Conservation (phyloP, 2,113 vertebrate species). For the Prolemur simus region DNA sequence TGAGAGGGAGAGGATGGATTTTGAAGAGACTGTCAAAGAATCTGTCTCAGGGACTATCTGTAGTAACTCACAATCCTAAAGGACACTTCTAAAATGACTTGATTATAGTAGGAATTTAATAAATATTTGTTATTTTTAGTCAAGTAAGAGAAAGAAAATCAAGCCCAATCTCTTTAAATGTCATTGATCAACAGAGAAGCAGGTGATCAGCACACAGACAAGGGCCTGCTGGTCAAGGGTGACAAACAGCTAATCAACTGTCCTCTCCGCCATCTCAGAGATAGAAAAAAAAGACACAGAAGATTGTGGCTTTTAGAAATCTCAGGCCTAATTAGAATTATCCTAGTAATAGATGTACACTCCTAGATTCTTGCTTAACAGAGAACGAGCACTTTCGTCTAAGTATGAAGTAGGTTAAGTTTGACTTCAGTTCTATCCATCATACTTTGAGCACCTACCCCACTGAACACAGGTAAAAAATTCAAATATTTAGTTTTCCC, state of each 20-base stretch:
- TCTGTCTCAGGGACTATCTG: background rate
- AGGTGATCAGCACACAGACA: background rate
- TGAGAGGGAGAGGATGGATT: background rate
- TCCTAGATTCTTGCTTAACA: background rate
- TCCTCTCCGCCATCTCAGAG: background rate
- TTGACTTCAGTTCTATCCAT: background rate
- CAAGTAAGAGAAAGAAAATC: background rate
- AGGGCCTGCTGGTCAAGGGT: background rate
- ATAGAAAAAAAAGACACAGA: background rate
- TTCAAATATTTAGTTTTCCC: background rate
- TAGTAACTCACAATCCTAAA: background rate
- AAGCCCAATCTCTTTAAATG: background rate
- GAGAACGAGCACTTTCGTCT: background rate
- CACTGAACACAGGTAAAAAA: background rate
- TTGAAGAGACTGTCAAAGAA: background rate
- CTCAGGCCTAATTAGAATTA: background rate
- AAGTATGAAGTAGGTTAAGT: background rate
- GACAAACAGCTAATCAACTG: background rate
- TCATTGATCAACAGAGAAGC: background rate
- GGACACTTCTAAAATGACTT: background rate
- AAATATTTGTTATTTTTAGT: background rate
- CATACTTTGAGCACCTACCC: background rate
- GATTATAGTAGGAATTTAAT: background rate
- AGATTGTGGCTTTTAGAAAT: background rate
- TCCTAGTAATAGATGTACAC: background rate